Base-by-base conservation (phyloP, 2,888 invertebrate species). In the Operophtera brumata region DNA sequence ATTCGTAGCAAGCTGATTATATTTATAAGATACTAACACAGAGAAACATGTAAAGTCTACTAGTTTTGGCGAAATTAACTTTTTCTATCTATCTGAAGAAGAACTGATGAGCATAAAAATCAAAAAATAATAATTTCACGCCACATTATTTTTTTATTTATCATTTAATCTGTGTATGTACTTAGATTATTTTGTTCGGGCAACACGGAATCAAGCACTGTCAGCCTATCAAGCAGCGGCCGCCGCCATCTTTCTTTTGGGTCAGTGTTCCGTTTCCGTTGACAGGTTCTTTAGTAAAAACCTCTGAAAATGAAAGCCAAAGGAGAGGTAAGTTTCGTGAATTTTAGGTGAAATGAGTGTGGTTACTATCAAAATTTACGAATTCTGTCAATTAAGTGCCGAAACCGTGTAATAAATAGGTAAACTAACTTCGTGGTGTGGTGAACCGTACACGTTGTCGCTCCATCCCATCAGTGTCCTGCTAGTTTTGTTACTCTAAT, bases 301-400 rank as follows among this genome's bases (percentile, higher is more conserved):
- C 70, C 82, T 84, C 82, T 71, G 73, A 93, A 91, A 91, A 96
- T 96, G 96, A 96, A 95, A 92, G 96, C 96, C 68, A 96, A 96
- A 92, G 96, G 96, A 92, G 94, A 95, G 94, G 96, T 96, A 74
- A 85, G 78, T 70, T 71, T 72, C 42, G 51, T 61, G 58, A 64
- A 63, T 64, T 64, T 66, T 54, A 36, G 43, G 61, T 48, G 51
- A 68, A 63, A 56, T 62, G 44, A 50, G 66, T 70, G 3, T 10
- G n/a, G 30, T 50, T 44, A 54, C 42, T 39, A 10, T 8, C 13
- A 25, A 32, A 37, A 40, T 42, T 13, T 7, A 14, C 6, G 4
- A 50, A 26, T 20, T 10, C 9, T 5, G 11, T 36, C 12, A 5
- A 1, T 26, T 12, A 36, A 44, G 30, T 51, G 51, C 45, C 25